Evolutionary conservation across 2,888 invertebrate species (phyloP).

Genomic region (Idaea aversata): DNA sequence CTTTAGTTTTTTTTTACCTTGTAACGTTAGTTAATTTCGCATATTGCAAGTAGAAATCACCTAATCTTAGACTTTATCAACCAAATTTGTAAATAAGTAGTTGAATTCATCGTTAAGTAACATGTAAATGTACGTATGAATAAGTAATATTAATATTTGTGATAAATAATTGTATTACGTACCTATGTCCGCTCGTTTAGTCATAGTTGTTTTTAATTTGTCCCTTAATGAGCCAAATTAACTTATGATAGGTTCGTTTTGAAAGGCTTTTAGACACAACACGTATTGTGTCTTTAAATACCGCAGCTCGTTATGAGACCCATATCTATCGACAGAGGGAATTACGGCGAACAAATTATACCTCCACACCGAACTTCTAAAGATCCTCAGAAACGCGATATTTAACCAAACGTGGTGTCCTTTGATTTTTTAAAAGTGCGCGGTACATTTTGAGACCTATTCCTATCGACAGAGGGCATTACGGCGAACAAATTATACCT

Average conservation of each 20-base stretch:
- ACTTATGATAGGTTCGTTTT: background rate
- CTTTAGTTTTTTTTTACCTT: background rate
- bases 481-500: no score
- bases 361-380: no score
- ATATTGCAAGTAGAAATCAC: slow-evolving; percentile 6
- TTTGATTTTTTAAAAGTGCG: no score
- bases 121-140: background rate
- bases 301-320: no score
- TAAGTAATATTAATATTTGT: background rate
- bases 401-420: no score
- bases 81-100: slow-evolving; percentile 66
- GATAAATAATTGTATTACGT: background rate
- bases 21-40: slow-evolving; percentile 5
- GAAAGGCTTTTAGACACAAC: no score
- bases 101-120: slow-evolving; percentile 60
- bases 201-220: background rate
- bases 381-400: no score
- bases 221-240: background rate
- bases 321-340: no score
- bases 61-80: slow-evolving; percentile 5
- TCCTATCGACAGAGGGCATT: no score
- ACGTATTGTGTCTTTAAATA: no score
- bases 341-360: no score
- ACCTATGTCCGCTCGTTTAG: background rate
- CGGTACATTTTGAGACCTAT: no score